These are phyloP conservation scores for Bufo bufo DNA, from an alignment of 2,113 vertebrate species.

Conservation along the genomic window DNA sequence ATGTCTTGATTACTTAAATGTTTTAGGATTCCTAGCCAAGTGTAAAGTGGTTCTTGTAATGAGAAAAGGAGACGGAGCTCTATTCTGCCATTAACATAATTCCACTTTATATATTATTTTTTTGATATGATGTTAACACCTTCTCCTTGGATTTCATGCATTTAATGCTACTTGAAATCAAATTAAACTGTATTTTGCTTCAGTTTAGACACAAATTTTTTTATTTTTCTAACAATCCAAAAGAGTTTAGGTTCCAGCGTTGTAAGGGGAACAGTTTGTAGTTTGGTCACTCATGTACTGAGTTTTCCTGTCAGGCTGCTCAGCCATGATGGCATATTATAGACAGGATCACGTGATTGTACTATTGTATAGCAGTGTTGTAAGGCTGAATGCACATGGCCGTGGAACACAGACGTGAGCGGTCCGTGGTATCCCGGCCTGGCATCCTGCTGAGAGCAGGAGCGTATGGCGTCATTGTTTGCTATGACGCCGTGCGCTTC, in stretches of 20 bases:
- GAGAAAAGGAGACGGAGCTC: neutral
- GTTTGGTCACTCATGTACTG: no score
- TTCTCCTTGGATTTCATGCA: neutral
- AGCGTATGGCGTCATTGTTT: no score
- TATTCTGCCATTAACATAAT: neutral
- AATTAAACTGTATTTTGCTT: neutral
- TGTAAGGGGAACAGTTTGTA: neutral
- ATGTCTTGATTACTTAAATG: slow-evolving; percentile 40
- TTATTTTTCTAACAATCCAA: no score
- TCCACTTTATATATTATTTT: neutral
- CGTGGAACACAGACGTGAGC: no score
- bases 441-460: no score
- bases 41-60: slow-evolving; percentile 36
- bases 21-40: slow-evolving; percentile 32
- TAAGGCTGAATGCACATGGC: no score
- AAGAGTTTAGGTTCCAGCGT: neutral
- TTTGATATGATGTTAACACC: neutral
- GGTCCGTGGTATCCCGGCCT: no score
- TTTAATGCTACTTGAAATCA: neutral
- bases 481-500: no score
- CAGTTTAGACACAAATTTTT: neutral
- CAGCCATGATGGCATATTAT: no score
- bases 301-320: no score
- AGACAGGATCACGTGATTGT: no score
- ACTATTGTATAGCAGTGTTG: no score